phyloP scores from a whole-genome alignment of 2,113 vertebrate species.

The Ophiodon elongatus region DNA sequence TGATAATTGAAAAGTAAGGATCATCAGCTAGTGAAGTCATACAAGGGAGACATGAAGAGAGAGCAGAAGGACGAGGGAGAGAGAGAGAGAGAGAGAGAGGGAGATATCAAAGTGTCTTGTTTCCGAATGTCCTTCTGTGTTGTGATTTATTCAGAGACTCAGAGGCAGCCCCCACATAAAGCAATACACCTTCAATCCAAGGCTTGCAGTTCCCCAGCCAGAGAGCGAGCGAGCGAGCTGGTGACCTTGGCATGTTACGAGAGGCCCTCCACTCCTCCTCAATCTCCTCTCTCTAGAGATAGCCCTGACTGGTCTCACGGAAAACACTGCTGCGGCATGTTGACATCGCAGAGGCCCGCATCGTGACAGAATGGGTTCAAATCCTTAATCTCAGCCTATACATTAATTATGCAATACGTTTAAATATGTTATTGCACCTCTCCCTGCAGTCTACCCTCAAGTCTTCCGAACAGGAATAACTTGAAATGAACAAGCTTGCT shows the following conservation, averaged over 20 bases:
- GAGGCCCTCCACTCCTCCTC: slow-evolving; percentile 54
- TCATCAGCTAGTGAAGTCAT: background rate
- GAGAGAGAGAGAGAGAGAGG: slow-evolving; percentile 1
- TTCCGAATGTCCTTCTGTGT: slow-evolving; percentile 22
- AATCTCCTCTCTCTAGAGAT: slow-evolving; percentile 36
- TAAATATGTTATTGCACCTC: background rate
- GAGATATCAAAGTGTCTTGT: slow-evolving; percentile 29
- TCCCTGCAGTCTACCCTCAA: background rate
- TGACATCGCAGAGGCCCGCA: background rate
- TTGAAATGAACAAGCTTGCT: slow-evolving; percentile 16
- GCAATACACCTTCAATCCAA: slow-evolving; percentile 49
- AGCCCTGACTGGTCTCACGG: slow-evolving; percentile 41
- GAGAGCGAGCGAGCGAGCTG: slow-evolving; percentile 6
- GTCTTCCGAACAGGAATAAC: slow-evolving; percentile 4
- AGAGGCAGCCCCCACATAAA: slow-evolving; percentile 40
- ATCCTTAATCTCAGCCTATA: slow-evolving; percentile 32
- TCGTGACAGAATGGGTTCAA: slow-evolving; percentile 63
- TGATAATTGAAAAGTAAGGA: background rate
- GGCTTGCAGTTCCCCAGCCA: slow-evolving; percentile 29
- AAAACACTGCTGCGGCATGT: slow-evolving; percentile 21
- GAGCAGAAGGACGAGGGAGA: slow-evolving; percentile 1
- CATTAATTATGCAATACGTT: slow-evolving; percentile 43
- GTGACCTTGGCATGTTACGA: slow-evolving; percentile 66
- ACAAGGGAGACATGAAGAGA: background rate
- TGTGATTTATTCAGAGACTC: slow-evolving; percentile 59